These are phyloP conservation scores for Cheilosia grossa DNA, from an alignment of 2,888 invertebrate genomes.

Conservation along the genomic window DNA sequence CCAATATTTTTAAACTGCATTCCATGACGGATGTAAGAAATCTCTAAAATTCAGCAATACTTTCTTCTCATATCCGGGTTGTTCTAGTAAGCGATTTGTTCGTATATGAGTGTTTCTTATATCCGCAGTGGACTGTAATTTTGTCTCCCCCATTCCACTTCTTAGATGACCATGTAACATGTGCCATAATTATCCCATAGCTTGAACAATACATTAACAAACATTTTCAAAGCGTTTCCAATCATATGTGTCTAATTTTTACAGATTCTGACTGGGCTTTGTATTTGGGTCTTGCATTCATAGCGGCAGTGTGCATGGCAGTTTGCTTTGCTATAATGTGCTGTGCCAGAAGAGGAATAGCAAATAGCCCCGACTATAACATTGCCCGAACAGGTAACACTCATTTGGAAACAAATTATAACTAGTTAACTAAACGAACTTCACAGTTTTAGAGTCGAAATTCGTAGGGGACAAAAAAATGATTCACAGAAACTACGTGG, in stretches of 20 bases:
- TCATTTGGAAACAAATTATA: background rate
- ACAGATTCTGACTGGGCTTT: slow-evolving; percentile 83
- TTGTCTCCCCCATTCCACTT: too few relatives aligned
- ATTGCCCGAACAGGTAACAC: slow-evolving; percentile 82
- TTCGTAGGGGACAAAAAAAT: slow-evolving; percentile 94
- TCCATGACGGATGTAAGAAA: too few relatives aligned
- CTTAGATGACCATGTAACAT: too few relatives aligned
- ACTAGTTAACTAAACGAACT: background rate
- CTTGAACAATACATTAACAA: too few relatives aligned
- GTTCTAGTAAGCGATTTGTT: too few relatives aligned
- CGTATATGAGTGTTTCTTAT: too few relatives aligned
- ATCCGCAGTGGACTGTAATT: too few relatives aligned
- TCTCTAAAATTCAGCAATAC: too few relatives aligned
- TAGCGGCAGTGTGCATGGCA: slow-evolving; percentile 81
- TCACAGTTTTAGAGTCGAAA: slow-evolving; percentile 93
- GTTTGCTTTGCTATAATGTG: slow-evolving; percentile 81
- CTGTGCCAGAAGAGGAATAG: slow-evolving; percentile 81
- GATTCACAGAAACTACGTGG: slow-evolving; percentile 83
- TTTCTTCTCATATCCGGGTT: too few relatives aligned
- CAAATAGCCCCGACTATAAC: slow-evolving; percentile 82
- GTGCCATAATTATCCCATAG: too few relatives aligned
- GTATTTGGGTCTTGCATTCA: slow-evolving; percentile 82
- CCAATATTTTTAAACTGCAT: too few relatives aligned
- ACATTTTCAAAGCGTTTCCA: background rate
- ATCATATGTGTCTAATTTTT: slow-evolving; percentile 18